Percentiles rank a stretch among this genome's conserved stretches.
These are phyloP conservation scores for Macrotrachela quadricornifera DNA, from an alignment of 1,140 invertebrate species.

Conservation along the genomic window DNA sequence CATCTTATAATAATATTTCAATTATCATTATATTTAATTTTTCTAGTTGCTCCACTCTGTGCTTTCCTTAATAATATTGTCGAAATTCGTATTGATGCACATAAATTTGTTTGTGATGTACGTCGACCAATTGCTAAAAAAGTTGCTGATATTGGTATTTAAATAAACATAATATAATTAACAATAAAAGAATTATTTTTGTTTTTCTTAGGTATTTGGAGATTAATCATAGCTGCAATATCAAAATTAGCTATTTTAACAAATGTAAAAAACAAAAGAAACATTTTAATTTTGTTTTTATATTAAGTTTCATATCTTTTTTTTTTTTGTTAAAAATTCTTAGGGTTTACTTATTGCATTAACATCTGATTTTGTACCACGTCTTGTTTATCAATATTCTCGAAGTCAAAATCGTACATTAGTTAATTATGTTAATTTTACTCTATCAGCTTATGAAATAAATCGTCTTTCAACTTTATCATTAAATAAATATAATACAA, in stretches of 20 bases:
- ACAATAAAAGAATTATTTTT: background rate
- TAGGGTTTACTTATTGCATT: constrained; percentile 10
- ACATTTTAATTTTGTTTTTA: background rate
- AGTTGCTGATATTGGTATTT: constrained; percentile 66
- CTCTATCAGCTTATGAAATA: background rate
- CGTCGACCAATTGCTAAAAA: constrained; percentile 60
- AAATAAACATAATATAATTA: too few relatives aligned
- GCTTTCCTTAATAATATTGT: constrained; percentile 59
- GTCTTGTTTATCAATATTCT: constrained; percentile 12
- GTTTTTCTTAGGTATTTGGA: background rate
- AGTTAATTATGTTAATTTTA: constrained; percentile 3
- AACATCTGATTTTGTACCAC: constrained; percentile 10
- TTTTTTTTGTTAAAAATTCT: background rate
- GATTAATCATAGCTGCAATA: constrained; percentile 2
- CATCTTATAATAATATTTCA: too few relatives aligned
- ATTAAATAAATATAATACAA: too few relatives aligned
- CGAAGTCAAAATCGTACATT: background rate
- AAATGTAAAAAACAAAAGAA: constrained; percentile 20
- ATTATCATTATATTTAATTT: constrained; percentile 63
- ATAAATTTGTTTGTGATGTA: constrained; percentile 53
- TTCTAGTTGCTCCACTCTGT: constrained; percentile 57
- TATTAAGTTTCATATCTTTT: constrained; percentile 25
- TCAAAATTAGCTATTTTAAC: constrained; percentile 8
- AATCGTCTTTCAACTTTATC: too few relatives aligned
- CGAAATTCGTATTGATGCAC: constrained; percentile 57